phyloP scores from a whole-genome alignment of 2,888 invertebrate species.

The Trichogramma dendrolimi region DNA sequence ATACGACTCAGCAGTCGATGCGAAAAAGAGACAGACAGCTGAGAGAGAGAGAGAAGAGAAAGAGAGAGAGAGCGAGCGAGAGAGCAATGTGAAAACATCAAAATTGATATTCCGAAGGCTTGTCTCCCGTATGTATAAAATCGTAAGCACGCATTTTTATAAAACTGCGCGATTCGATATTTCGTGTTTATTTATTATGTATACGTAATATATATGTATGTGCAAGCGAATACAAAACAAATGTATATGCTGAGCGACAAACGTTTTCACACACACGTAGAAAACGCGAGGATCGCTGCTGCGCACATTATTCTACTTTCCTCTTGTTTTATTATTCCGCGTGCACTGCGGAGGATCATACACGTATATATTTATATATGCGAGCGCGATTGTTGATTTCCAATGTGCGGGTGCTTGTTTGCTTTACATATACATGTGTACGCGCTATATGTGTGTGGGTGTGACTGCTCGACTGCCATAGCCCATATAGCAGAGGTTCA shows the following conservation, averaged over 20 bases:
- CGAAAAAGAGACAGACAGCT: neutral
- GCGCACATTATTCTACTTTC: conserved; percentile 12
- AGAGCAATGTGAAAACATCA: conserved; percentile 40
- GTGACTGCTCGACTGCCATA: too few species aligned
- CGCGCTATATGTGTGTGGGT: neutral
- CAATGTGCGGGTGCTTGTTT: conserved; percentile 1
- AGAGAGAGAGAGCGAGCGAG: neutral
- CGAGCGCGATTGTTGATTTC: conserved; percentile 14
- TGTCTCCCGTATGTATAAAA: conserved; percentile 27
- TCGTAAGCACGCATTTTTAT: conserved; percentile 38
- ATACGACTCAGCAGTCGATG: neutral
- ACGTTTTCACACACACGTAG: neutral
- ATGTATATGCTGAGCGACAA: conserved; percentile 2
- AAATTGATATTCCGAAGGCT: conserved; percentile 49
- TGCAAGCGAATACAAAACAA: conserved; percentile 6
- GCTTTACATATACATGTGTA: neutral
- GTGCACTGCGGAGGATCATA: neutral
- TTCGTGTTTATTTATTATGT: conserved; percentile 33
- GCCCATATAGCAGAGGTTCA: too few species aligned
- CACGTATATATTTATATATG: conserved; percentile 7
- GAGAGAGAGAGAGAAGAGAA: conserved; percentile 7
- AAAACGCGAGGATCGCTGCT: conserved; percentile 5
- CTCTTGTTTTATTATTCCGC: conserved; percentile 23
- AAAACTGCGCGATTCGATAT: conserved; percentile 47
- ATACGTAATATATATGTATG: conserved; percentile 2